Evolutionary conservation across 2,113 vertebrate species (phyloP), one percentile per base, ranked within the genome.

Genomic region (Donacobius atricapilla): DNA sequence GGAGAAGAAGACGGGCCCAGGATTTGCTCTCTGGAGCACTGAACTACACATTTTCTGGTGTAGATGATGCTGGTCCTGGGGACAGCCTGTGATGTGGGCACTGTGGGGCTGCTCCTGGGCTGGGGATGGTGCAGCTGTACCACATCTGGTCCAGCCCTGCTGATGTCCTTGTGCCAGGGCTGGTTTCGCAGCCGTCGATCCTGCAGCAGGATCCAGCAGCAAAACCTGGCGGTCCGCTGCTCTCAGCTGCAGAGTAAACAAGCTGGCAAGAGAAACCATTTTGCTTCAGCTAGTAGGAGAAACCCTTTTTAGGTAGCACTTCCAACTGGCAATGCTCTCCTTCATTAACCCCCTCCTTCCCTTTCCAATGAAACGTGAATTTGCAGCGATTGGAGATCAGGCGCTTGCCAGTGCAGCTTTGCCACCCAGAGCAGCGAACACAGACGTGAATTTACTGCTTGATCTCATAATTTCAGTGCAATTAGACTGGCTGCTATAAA

Each of bases 241-340:
- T 89, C 94, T 96, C 95, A 97, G 95, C 96, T 96, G 96, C 95
- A 94, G 91, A 95, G 94, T 95, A 96, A 97, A 97, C 95, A 96
- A 95, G 94, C 95, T 94, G 96, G 96, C 95, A 97, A 95, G 95
- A 95, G 96, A 97, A 97, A 97, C 96, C 95, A 96, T 96, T 97
- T 97, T 97, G 96, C 94, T 95, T 97, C 94, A 97, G 96, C 96
- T 97, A 69, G 94, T 68, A 95, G 95, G 96, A 96, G 93, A 96
- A 97, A 95, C 96, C 96, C 91, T 97, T 96, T 97, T 95, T 96
- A 97, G 96, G 94, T 91, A 97, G 95, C 95, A 97, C 95, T 95
- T 97, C 96, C 91, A 97, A 97, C 94, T 97, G 96, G 94, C 96
- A 97, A 71, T 48, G 89, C 89, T 95, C 81, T 95, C 87, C 94